Evolutionary conservation across 2,888 invertebrate species (phyloP), one percentile per base, ranked within the genome.

Genomic region (Alloplasta piceator): DNA sequence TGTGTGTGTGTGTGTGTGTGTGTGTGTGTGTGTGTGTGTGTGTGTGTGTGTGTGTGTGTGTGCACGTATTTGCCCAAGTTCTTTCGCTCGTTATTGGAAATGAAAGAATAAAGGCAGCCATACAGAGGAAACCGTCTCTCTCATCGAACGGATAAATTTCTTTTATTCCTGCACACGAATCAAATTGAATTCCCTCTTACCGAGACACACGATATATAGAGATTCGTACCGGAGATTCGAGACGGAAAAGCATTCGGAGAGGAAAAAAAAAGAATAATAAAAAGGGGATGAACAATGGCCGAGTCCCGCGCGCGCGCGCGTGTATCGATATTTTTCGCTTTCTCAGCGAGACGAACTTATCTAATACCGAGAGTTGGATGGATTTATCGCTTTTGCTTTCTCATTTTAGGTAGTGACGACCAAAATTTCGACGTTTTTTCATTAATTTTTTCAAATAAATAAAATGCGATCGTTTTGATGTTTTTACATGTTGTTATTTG

Each of bases 11-110:
- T n/a, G n/a, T n/a, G n/a, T n/a, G n/a, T n/a, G n/a, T n/a, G n/a
- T n/a, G n/a, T n/a, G n/a, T n/a, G n/a, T n/a, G n/a, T n/a, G n/a
- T n/a, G n/a, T n/a, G n/a, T n/a, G n/a, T n/a, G n/a, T n/a, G n/a
- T n/a, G n/a, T n/a, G n/a, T n/a, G n/a, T n/a, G n/a, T n/a, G n/a
- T n/a, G n/a, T 26, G 48, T n/a, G 26, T 10, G 38, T n/a, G 10
- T 38, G 16, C 38, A 26, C 1, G 26, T 26, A 26, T 26, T 26
- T 50, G 55, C 4, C 5, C 68, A 50, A 14, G 38, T 12, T 71
- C 61, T 80, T 80, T 71, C 66, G 75, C 71, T 79, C 70, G 75
- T 79, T 71, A 79, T 46, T 79, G 79, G 71, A 71, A 75, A 75
- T 71, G 75, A 79, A 75, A 75, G 74, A 75, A 79, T 66, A 75